Evolutionary conservation across 2,113 vertebrate species (phyloP), one percentile per base, ranked within the genome.

Genomic region (Dicentrarchus labrax): DNA sequence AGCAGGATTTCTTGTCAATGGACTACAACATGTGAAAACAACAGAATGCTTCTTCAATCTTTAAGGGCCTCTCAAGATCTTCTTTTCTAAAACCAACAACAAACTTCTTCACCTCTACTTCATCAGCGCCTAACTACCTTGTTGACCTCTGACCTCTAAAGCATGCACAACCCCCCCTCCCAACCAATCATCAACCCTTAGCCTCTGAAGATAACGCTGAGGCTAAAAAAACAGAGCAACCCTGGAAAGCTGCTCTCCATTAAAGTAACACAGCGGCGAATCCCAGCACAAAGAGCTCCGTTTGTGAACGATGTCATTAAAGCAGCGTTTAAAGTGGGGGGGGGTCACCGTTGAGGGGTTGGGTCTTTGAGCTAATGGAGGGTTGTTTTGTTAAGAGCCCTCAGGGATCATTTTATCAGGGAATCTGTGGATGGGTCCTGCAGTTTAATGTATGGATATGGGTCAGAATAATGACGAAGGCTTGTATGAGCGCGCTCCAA

Each of bases 81-180:
- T 24, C 10, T 60, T 45, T 3, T n/a, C 62, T 76, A 30, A 36
- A 53, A 7, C 5, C 47, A 81, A 77, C 19, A 72, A 68, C 12
- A 65, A 69, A 41, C 56, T 17, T 45, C 16, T 67, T 17, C 22
- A 13, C 17, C 68, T 71, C 47, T 15, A 65, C 48, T 83, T 80
- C 80, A 54, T 67, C 73, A 71, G 8, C 5, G 5, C 70, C 68
- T 56, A 82, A 84, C 54, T 71, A 79, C 80, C 56, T 30, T 51
- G 39, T 56, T 91, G 79, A 87, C 80, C 71, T 82, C 59, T 73
- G 84, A 78, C 48, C 70, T 24, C 30, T 69, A 39, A 69, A 48
- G 43, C 17, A 57, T 2, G 41, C 4, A 2, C 12, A 1, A 16
- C 19, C 12, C 9, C 41, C 39, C 53, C 16, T 24, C 7, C 8